Conservation (phyloP, 2,888 invertebrate genomes). For the Agrochola circellaris region DNA sequence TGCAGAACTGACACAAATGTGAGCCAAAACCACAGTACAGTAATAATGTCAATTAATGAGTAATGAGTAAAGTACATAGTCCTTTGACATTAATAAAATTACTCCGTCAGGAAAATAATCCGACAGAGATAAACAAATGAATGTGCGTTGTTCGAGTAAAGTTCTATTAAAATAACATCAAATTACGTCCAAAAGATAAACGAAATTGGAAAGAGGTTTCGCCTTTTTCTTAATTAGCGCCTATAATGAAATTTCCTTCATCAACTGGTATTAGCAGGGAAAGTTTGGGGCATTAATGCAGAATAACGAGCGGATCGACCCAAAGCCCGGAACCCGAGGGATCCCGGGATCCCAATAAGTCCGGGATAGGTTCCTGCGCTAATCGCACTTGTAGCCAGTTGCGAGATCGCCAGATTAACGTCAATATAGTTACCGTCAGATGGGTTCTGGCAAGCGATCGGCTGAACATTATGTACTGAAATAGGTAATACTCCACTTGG, state of each 20-base stretch:
- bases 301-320: constrained; percentile 86
- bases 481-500: constrained; percentile 1
- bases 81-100: neutral
- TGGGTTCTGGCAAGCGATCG: constrained; percentile 30
- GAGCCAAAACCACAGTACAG: neutral
- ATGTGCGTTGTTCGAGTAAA: neutral
- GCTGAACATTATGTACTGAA: constrained; percentile 17
- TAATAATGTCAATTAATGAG: neutral
- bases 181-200: constrained; percentile 47
- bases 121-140: neutral
- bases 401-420: constrained; percentile 79
- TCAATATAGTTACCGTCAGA: constrained; percentile 58
- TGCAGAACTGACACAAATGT: neutral
- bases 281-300: constrained; percentile 87
- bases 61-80: too few species aligned
- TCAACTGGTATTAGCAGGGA: constrained; percentile 81
- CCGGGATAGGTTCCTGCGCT: constrained; percentile 73
- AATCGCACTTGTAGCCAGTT: constrained; percentile 84
- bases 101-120: neutral
- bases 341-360: constrained; percentile 72
- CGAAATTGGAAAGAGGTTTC: constrained; percentile 52
- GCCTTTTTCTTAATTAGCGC: constrained; percentile 79
- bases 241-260: constrained; percentile 81
- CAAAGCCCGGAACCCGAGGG: constrained; percentile 76
- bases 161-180: constrained; percentile 30